phyloP scores from a whole-genome alignment of 2,113 vertebrate species.

The Agelaius tricolor region DNA sequence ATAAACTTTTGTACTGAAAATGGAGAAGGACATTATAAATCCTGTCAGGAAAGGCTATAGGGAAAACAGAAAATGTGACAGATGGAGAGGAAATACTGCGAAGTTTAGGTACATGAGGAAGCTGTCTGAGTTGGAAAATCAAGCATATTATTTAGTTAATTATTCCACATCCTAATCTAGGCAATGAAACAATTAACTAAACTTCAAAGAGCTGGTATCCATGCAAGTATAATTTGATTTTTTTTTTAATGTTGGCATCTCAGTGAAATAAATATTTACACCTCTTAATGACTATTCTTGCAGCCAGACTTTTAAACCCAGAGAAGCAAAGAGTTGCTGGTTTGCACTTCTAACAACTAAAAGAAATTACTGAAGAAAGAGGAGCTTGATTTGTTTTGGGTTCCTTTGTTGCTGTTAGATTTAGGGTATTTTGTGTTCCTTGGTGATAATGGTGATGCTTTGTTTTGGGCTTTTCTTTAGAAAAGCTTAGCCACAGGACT shows the following conservation, averaged over 20 bases:
- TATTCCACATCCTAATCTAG: background rate
- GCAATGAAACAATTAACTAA: slow-evolving; percentile 17
- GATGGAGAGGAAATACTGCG: background rate
- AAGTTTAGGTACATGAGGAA: background rate
- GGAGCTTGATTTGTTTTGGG: background rate
- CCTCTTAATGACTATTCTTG: background rate
- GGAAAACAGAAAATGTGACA: background rate
- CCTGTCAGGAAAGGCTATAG: background rate
- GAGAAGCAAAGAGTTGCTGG: background rate
- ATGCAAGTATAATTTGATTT: background rate
- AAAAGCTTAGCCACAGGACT: background rate
- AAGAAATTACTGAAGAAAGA: background rate
- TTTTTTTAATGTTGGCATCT: background rate
- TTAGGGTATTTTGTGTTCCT: background rate
- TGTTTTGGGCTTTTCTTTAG: background rate
- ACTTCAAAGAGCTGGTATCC: slow-evolving; percentile 3
- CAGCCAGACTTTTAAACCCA: background rate
- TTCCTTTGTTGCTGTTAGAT: background rate
- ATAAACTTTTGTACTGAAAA: background rate
- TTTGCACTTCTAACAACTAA: background rate
- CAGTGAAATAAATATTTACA: background rate
- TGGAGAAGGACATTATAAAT: background rate
- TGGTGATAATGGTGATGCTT: background rate
- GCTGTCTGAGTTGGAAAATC: background rate
- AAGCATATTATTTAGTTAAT: background rate